Percentiles rank a stretch among this genome's conserved stretches.
Evolutionary conservation across 2,113 vertebrate species (phyloP).

Genomic region (Hipposideros armiger): DNA sequence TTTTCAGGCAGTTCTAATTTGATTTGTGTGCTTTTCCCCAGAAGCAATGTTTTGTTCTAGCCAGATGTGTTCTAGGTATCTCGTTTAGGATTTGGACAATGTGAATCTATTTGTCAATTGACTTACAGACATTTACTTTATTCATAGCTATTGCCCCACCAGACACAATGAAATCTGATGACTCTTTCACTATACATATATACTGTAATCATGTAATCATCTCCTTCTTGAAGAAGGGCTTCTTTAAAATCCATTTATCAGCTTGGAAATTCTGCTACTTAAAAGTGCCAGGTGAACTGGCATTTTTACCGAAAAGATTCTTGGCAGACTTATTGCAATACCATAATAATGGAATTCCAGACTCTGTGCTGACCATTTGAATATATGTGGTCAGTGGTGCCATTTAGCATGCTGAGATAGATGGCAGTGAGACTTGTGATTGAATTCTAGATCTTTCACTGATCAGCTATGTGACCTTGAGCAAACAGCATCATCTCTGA

Average conservation of each 20-base stretch:
- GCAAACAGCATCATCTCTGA: not conserved
- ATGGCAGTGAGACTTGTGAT: not conserved
- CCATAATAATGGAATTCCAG: not conserved
- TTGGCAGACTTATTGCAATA: constrained; percentile 19
- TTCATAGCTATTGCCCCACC: not conserved
- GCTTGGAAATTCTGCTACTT: constrained; percentile 1
- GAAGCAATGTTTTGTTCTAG: not conserved
- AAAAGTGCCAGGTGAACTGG: constrained; percentile 4
- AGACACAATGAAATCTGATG: constrained; percentile 32
- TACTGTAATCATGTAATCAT: not conserved
- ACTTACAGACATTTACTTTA: not conserved
- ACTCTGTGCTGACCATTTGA: not conserved
- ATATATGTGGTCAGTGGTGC: not conserved
- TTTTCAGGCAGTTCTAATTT: constrained; percentile 28
- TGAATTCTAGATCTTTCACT: not conserved
- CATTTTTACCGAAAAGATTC: constrained; percentile 33
- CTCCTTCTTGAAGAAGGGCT: not conserved
- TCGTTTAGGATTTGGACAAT: constrained; percentile 52
- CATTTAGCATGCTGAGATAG: not conserved
- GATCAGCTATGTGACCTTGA: not conserved
- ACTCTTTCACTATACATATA: not conserved
- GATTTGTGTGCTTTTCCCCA: not conserved
- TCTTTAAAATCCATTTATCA: constrained; percentile 5
- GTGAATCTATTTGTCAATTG: not conserved
- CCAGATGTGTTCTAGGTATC: not conserved